Evolutionary conservation across 2,888 invertebrate genomes (phyloP).

Genomic region (Onchidella celtica): DNA sequence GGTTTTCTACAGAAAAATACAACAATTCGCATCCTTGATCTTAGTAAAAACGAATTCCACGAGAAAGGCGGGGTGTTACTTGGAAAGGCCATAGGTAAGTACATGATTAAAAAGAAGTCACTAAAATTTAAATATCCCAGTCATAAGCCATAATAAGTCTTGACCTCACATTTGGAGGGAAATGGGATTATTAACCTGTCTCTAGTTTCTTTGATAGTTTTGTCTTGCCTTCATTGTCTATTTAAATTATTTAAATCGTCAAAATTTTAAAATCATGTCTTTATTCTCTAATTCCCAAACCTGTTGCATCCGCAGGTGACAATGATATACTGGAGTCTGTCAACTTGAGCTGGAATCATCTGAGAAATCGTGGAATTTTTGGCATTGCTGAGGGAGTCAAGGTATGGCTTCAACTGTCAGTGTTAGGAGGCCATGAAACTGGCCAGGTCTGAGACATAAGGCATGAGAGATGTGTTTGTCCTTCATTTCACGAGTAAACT

Average conservation of each 20-base stretch:
- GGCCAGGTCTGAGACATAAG: no score
- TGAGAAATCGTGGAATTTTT: constrained; percentile 61
- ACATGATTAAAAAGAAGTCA: neutral
- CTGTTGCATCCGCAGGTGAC: constrained; percentile 59
- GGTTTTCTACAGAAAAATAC: constrained; percentile 49
- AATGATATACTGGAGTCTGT: constrained; percentile 69
- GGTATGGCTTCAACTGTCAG: no score
- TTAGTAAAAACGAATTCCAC: constrained; percentile 69
- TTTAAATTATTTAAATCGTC: no score
- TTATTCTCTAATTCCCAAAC: no score
- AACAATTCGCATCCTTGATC: constrained; percentile 54
- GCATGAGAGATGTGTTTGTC: no score
- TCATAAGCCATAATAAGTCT: neutral
- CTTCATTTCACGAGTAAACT: no score
- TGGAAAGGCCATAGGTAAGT: constrained; percentile 65
- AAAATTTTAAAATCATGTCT: no score
- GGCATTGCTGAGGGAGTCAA: constrained; percentile 67
- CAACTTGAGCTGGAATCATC: constrained; percentile 73
- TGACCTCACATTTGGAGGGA: no score
- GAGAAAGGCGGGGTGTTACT: constrained; percentile 61
- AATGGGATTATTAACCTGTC: no score
- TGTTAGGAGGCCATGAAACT: no score
- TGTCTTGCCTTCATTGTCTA: no score
- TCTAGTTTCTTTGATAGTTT: no score
- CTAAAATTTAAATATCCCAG: neutral